phyloP scores from a whole-genome alignment of 2,113 vertebrate species.

The Hystrix cristata region DNA sequence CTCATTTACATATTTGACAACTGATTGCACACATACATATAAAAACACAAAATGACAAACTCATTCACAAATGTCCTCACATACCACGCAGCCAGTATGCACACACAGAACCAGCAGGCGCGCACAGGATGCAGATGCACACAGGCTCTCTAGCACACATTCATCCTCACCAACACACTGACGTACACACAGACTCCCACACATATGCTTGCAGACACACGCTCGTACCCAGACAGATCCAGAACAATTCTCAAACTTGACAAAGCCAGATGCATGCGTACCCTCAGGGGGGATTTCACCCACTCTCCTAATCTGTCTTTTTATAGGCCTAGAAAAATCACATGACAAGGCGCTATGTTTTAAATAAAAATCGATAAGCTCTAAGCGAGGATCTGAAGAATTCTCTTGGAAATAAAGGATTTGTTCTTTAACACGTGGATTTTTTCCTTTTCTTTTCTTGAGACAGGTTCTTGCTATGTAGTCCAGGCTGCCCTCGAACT shows the following conservation, averaged over 20 bases:
- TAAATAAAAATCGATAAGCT: slow-evolving; percentile 52
- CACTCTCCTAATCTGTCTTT: background rate
- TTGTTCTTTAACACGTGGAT: background rate
- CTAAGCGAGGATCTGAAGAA: background rate
- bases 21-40: background rate
- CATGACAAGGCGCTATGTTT: slow-evolving; percentile 6
- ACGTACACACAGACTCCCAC: background rate
- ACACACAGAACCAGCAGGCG: slow-evolving; percentile 49
- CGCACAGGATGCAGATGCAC: background rate
- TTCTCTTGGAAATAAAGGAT: background rate
- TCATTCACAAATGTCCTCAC: slow-evolving; percentile 54
- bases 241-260: slow-evolving; percentile 31
- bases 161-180: background rate
- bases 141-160: background rate
- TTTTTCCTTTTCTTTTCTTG: background rate
- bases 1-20: slow-evolving; percentile 63
- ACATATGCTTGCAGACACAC: background rate
- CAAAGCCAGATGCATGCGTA: background rate
- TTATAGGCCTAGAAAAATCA: slow-evolving; percentile 15
- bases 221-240: background rate
- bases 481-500: background rate
- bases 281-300: background rate
- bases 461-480: background rate
- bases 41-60: slow-evolving; percentile 16
- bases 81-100: background rate